A percentile compares a stretch with the other conserved stretches of the same genome.
These are phyloP conservation scores for Ryuthela nishihirai DNA, from an alignment of 2,888 invertebrate genomes.

Conservation along the genomic window DNA sequence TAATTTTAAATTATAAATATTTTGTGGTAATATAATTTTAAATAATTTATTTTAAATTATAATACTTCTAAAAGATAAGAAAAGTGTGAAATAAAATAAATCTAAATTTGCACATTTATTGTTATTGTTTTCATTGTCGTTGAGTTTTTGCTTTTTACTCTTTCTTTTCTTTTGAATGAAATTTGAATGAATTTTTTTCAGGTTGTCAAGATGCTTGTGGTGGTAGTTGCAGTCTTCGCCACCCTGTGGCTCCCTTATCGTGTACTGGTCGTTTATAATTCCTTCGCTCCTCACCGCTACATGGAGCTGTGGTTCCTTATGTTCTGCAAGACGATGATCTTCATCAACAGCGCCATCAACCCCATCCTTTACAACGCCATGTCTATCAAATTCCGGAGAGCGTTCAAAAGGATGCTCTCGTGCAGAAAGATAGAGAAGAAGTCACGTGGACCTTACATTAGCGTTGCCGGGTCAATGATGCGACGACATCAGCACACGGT, in stretches of 20 bases:
- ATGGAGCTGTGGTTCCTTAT: conserved; percentile 60
- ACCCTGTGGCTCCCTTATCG: conserved; percentile 62
- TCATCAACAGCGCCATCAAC: conserved; percentile 63
- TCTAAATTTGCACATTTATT: no score
- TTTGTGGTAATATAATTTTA: no score
- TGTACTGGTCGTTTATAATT: conserved; percentile 61
- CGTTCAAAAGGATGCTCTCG: conserved; percentile 55
- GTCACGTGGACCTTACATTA: conserved; percentile 24
- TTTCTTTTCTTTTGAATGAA: no score
- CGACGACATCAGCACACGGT: conserved; percentile 32
- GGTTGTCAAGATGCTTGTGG: conserved; percentile 62
- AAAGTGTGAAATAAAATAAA: no score
- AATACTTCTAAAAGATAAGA: no score
- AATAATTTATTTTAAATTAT: no score
- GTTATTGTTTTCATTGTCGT: no score
- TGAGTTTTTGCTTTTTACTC: no score
- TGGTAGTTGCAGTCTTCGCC: conserved; percentile 60
- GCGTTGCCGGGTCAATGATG: conserved; percentile 26
- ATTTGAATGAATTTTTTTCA: no score
- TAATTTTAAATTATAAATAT: no score
- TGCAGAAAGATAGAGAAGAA: conserved; percentile 45
- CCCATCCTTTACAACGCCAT: conserved; percentile 63
- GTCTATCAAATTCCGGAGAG: conserved; percentile 60
- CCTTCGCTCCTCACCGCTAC: conserved; percentile 55
- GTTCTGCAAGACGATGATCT: conserved; percentile 60